These are phyloP conservation scores for Acomys russatus DNA, from an alignment of 2,797 vertebrate species.

Conservation along the genomic window DNA sequence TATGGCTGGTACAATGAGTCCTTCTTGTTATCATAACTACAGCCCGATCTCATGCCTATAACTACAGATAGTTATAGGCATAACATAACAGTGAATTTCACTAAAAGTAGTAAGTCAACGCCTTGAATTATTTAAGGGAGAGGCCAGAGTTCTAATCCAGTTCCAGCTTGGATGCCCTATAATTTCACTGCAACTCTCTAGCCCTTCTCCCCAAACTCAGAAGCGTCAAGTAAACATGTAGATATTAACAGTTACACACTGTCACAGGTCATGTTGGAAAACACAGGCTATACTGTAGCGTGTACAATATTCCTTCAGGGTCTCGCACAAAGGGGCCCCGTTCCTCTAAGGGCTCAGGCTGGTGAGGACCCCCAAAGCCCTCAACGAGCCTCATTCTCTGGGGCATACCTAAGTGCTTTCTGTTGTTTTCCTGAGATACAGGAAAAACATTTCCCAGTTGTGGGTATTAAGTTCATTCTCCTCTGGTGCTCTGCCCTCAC, in stretches of 20 bases:
- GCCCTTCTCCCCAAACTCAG: not conserved
- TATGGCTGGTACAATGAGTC: not conserved
- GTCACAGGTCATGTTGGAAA: not conserved
- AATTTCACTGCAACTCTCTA: not conserved
- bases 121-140: not conserved
- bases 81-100: not conserved
- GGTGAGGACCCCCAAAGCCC: not conserved
- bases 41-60: not conserved
- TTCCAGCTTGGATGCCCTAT: not conserved
- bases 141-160: not conserved
- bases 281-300: not conserved
- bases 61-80: not conserved
- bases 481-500: not conserved
- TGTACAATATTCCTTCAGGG: not conserved
- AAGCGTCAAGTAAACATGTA: not conserved
- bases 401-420: not conserved
- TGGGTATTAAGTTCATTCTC: not conserved
- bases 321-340: not conserved
- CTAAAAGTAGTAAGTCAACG: not conserved
- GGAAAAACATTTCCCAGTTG: not conserved
- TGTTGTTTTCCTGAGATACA: not conserved
- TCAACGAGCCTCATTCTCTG: not conserved
- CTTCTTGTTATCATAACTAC: constrained; percentile 43
- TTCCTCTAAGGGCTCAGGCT: not conserved
- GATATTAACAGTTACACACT: not conserved